These are phyloP conservation scores for Formicarius rufipectus DNA, from an alignment of 2,113 vertebrate genomes.

Conservation along the genomic window DNA sequence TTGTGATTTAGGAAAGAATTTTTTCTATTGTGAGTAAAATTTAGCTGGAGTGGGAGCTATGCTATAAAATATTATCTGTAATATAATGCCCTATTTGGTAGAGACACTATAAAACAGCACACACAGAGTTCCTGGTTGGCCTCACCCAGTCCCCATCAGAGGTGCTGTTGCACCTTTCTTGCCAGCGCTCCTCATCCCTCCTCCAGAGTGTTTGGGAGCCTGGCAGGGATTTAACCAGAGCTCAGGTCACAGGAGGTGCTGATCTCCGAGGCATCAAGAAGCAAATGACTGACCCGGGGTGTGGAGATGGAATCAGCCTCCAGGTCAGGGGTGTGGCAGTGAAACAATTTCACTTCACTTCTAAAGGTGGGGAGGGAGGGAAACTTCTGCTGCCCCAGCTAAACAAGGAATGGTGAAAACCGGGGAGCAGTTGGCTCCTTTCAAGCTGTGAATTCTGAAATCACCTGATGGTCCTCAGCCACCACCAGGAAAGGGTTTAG, in stretches of 20 bases:
- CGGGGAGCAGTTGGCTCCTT: neutral
- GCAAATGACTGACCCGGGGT: conserved; percentile 56
- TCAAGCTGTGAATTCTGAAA: neutral
- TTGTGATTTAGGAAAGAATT: neutral
- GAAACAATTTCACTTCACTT: neutral
- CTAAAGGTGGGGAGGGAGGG: neutral
- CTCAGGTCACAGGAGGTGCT: neutral
- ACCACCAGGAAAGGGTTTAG: neutral
- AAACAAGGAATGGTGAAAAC: neutral
- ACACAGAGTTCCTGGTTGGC: neutral
- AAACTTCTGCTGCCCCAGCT: neutral
- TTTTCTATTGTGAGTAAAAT: neutral
- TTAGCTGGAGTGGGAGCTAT: neutral
- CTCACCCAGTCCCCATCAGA: neutral
- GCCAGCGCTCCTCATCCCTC: neutral
- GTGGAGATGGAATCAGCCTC: neutral
- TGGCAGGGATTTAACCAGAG: neutral
- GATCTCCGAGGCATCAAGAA: neutral
- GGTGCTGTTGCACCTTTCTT: neutral
- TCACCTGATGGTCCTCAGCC: neutral
- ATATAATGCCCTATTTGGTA: accelerated
- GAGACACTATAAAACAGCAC: accelerated
- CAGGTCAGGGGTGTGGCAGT: neutral
- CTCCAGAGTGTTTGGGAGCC: neutral
- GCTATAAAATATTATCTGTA: accelerated